A percentile compares a stretch with the other conserved stretches of the same genome.
phyloP scores from a whole-genome alignment of 2,888 invertebrate genomes.

The Hemicrepidius hirtus region DNA sequence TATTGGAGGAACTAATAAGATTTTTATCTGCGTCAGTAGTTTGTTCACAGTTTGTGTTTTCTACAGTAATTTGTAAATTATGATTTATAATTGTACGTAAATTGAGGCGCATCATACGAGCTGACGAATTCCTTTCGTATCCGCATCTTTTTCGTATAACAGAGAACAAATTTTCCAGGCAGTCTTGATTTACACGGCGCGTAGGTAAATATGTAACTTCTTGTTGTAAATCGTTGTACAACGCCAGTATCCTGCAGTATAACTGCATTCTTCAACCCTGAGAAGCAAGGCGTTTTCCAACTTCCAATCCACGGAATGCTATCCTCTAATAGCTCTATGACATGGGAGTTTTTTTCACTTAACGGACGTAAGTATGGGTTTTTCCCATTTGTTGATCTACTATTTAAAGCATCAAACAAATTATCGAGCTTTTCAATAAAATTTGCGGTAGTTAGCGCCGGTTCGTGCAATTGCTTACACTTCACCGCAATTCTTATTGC shows the following conservation, averaged over 20 bases:
- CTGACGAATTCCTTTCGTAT: slow-evolving; percentile 22
- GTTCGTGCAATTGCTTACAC: not conserved
- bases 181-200: not conserved
- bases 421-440: slow-evolving; percentile 13
- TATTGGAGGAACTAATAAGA: too few species aligned
- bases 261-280: slow-evolving; percentile 8
- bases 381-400: not conserved
- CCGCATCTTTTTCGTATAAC: slow-evolving; percentile 20
- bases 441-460: slow-evolving; percentile 10
- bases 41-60: slow-evolving; percentile 17
- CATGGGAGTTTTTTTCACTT: slow-evolving; percentile 5
- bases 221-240: slow-evolving; percentile 15
- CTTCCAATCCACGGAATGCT: slow-evolving; percentile 5
- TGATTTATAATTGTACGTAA: slow-evolving; percentile 27
- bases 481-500: slow-evolving; percentile 15
- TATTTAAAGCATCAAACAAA: slow-evolving; percentile 23
- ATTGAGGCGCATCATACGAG: slow-evolving; percentile 25
- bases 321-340: slow-evolving; percentile 5
- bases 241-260: not conserved
- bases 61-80: slow-evolving; percentile 21
- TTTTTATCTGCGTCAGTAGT: too few species aligned
- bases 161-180: slow-evolving; percentile 12
- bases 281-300: slow-evolving; percentile 21
- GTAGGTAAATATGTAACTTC: slow-evolving; percentile 9
- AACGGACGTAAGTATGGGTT: slow-evolving; percentile 12